Conservation (phyloP, 2,888 invertebrate species). For the Sipunculus nudus region DNA sequence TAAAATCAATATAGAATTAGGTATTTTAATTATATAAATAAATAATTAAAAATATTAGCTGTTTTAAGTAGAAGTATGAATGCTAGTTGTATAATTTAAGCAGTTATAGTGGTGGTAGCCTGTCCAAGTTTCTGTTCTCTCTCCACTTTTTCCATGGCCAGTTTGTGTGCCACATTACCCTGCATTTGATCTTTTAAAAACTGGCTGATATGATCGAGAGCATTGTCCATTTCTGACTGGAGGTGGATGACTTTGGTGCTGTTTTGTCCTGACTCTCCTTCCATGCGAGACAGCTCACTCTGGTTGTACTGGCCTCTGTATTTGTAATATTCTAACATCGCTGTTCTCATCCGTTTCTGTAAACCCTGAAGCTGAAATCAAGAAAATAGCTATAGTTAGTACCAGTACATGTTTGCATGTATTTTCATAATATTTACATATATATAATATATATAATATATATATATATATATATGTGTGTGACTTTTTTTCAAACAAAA, state of each 20-base stretch:
- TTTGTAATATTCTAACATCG: conserved; percentile 59
- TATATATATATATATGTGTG: too few species aligned
- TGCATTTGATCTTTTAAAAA: conserved; percentile 57
- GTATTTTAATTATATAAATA: too few species aligned
- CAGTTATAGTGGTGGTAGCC: too few species aligned
- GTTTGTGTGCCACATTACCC: conserved; percentile 37
- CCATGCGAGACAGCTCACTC: conserved; percentile 53
- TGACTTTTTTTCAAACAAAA: too few species aligned
- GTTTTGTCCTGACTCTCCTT: conserved; percentile 49
- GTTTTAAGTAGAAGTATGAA: too few species aligned
- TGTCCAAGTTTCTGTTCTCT: conserved; percentile 8
- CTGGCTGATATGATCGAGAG: conserved; percentile 53
- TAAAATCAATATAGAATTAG: too few species aligned
- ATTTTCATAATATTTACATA: too few species aligned
- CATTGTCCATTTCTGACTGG: conserved; percentile 42
- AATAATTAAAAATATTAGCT: too few species aligned
- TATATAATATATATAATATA: too few species aligned
- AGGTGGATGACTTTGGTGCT: conserved; percentile 40
- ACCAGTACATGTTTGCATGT: too few species aligned
- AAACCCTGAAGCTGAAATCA: conserved; percentile 52
- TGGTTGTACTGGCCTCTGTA: conserved; percentile 57
- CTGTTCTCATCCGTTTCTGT: conserved; percentile 57
- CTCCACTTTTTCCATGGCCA: conserved; percentile 25
- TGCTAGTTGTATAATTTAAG: too few species aligned
- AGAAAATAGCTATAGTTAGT: background rate